Evolutionary conservation across 2,888 invertebrate species (phyloP).

Genomic region (Acleris holmiana): DNA sequence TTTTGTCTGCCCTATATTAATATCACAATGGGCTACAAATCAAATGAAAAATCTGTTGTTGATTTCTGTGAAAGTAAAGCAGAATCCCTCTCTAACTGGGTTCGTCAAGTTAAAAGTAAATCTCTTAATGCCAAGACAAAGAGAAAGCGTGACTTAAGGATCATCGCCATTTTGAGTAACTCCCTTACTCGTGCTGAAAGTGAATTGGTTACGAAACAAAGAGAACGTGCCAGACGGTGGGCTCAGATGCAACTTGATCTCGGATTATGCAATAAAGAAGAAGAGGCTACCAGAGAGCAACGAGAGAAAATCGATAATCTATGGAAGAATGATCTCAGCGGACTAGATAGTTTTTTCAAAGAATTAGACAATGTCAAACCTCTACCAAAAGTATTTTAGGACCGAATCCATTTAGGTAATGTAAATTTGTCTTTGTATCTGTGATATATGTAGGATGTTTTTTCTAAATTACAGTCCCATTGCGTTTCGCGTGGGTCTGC

Average conservation of each 20-base stretch:
- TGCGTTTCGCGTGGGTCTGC: constrained; percentile 84
- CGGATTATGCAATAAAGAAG: constrained; percentile 74
- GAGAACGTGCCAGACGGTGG: constrained; percentile 86
- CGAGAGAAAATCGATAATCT: constrained; percentile 76
- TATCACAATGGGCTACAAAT: constrained; percentile 73
- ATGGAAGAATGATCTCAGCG: constrained; percentile 86
- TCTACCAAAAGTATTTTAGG: constrained; percentile 52
- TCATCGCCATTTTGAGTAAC: constrained; percentile 86
- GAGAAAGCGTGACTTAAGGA: constrained; percentile 85
- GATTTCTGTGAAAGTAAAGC: constrained; percentile 84
- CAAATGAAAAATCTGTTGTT: constrained; percentile 74
- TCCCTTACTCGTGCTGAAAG: constrained; percentile 85
- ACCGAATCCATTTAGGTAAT: constrained; percentile 66
- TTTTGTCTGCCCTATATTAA: constrained; percentile 59
- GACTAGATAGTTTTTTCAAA: constrained; percentile 87
- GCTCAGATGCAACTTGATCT: constrained; percentile 81
- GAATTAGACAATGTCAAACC: constrained; percentile 86
- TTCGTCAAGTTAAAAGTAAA: constrained; percentile 86
- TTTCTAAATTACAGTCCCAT: constrained; percentile 84
- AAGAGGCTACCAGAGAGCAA: constrained; percentile 72
- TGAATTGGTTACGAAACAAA: constrained; percentile 85
- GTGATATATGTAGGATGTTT: constrained; percentile 83
- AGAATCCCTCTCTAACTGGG: constrained; percentile 86
- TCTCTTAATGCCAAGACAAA: constrained; percentile 83
- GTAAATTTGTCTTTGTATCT: constrained; percentile 71